phyloP scores from a whole-genome alignment of 2,888 invertebrate genomes.

The Frankliniella intonsa region DNA sequence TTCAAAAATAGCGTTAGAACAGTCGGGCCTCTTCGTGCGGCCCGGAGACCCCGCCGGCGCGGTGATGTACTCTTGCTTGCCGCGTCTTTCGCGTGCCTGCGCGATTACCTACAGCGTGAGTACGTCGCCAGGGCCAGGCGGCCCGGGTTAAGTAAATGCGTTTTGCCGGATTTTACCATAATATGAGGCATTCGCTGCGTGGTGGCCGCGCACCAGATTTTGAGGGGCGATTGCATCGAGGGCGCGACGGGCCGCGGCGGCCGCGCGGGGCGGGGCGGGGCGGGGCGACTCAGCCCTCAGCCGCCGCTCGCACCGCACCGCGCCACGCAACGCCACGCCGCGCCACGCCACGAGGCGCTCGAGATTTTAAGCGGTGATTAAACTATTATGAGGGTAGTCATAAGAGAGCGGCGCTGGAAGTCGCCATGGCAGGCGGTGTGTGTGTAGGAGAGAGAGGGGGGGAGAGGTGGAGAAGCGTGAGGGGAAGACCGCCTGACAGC shows the following conservation, averaged over 20 bases:
- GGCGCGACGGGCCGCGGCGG: not conserved
- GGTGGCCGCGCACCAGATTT: not conserved
- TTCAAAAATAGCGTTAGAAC: too few relatives aligned
- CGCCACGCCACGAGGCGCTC: not conserved
- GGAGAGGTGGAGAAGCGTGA: not conserved
- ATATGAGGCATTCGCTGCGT: slow-evolving; percentile 8
- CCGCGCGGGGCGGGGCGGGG: not conserved
- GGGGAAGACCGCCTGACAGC: too few relatives aligned
- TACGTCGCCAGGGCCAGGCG: not conserved
- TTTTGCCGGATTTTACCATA: slow-evolving; percentile 13
- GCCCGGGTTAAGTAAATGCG: slow-evolving; percentile 1
- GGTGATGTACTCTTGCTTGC: not conserved
- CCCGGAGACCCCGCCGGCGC: too few relatives aligned
- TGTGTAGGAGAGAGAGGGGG: not conserved
- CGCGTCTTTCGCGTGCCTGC: not conserved
- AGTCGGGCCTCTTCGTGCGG: too few relatives aligned
- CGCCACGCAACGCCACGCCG: too few relatives aligned
- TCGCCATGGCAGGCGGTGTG: not conserved
- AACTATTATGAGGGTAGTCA: slow-evolving; percentile 12
- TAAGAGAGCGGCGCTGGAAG: not conserved
- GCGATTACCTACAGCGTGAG: not conserved
- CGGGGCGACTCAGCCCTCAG: not conserved
- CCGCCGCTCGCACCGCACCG: not conserved
- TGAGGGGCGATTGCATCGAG: not conserved
- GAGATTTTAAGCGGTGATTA: slow-evolving; percentile 3